phyloP scores from a whole-genome alignment of 1,140 invertebrate species.

The Pomacea maculata region DNA sequence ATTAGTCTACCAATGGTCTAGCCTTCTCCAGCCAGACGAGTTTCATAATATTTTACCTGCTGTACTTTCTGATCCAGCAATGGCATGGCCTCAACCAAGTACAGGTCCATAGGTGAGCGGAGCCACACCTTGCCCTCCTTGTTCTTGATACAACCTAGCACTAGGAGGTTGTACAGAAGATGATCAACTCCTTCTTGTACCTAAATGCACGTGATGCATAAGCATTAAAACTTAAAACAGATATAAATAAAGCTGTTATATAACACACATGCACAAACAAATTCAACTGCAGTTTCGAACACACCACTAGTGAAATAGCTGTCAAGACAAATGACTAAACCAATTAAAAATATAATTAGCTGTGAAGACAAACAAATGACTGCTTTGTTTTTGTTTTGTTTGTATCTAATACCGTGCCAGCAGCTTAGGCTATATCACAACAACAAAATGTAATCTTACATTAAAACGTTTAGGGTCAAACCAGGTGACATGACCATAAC shows the following conservation, averaged over 20 bases:
- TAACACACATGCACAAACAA: background rate
- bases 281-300: no score
- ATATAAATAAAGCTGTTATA: background rate
- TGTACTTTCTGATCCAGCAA: conserved; percentile 6
- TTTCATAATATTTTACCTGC: background rate
- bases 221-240: background rate
- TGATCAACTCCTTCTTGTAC: conserved; percentile 57
- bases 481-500: no score
- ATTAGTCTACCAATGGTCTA: background rate
- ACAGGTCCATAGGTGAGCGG: conserved; percentile 47
- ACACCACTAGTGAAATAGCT: no score
- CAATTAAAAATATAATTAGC: no score
- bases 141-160: conserved; percentile 52
- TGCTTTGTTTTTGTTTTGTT: no score
- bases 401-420: no score
- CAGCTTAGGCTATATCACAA: no score
- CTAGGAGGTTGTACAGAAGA: conserved; percentile 55
- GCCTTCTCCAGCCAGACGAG: no score
- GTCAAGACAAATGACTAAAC: no score
- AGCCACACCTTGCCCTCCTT: conserved; percentile 55
- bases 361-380: no score
- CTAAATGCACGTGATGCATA: conserved; percentile 27
- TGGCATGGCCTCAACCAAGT: conserved; percentile 57
- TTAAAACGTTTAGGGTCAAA: no score
- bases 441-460: no score